phyloP scores from a whole-genome alignment of 2,888 invertebrate genomes.

The Trachelus iudaicus region DNA sequence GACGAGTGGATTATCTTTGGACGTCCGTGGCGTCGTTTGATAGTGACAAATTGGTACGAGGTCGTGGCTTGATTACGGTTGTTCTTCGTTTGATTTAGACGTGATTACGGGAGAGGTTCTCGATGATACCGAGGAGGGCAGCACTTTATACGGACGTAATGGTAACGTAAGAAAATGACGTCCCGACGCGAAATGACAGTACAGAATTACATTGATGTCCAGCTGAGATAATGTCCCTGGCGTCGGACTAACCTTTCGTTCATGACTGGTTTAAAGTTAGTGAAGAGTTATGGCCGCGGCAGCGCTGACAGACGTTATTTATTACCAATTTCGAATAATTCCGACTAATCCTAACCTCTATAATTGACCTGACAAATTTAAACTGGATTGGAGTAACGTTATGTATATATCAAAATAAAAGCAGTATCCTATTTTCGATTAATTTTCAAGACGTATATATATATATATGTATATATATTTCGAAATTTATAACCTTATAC shows the following conservation, averaged over 20 bases:
- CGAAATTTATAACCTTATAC: no score
- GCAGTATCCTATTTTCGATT: not conserved
- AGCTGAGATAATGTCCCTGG: conserved; percentile 51
- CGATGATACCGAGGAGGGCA: not conserved
- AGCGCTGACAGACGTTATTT: conserved; percentile 32
- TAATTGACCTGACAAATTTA: not conserved
- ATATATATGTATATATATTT: no score
- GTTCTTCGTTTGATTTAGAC: not conserved
- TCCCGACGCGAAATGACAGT: conserved; percentile 47
- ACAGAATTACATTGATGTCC: conserved; percentile 50
- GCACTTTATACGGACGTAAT: not conserved
- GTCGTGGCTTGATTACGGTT: not conserved
- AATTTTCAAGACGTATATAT: not conserved
- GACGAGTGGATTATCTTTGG: not conserved
- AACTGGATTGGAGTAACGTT: not conserved
- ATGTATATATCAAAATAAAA: not conserved
- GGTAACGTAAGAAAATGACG: conserved; percentile 37
- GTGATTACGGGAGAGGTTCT: not conserved
- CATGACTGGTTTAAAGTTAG: conserved; percentile 29
- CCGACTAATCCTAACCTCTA: not conserved
- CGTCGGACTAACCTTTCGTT: conserved; percentile 38
- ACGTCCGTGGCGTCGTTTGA: not conserved
- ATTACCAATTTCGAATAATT: conserved; percentile 36
- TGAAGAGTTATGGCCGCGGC: conserved; percentile 27
- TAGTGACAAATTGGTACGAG: not conserved